Conservation (phyloP, 2,797 vertebrate genomes). For the Typhlichthys subterraneus region DNA sequence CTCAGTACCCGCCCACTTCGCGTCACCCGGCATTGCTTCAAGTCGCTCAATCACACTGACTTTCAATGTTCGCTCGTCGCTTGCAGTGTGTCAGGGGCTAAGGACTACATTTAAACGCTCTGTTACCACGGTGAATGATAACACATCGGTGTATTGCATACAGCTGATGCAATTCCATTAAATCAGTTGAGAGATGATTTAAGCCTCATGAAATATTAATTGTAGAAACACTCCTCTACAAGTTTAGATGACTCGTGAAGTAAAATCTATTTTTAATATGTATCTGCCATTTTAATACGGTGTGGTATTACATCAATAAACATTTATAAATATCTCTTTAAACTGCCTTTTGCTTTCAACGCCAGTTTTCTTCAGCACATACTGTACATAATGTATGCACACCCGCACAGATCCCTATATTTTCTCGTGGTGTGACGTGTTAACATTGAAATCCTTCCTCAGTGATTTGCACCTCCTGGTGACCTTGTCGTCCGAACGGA, state of each 20-base stretch:
- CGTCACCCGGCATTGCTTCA: too few relatives aligned
- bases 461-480: slow-evolving; percentile 21
- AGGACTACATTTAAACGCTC: slow-evolving; percentile 13
- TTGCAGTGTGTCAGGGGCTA: too few relatives aligned
- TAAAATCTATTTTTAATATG: slow-evolving; percentile 35
- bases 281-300: slow-evolving; percentile 29
- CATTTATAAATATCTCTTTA: too few relatives aligned
- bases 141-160: slow-evolving; percentile 34
- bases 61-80: too few relatives aligned
- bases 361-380: not conserved
- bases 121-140: slow-evolving; percentile 43
- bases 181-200: slow-evolving; percentile 44
- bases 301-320: too few relatives aligned
- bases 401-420: not conserved
- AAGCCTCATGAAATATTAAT: slow-evolving; percentile 63
- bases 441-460: not conserved
- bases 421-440: slow-evolving; percentile 23
- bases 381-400: slow-evolving; percentile 22
- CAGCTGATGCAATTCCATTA: slow-evolving; percentile 40
- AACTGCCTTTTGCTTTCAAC: too few relatives aligned
- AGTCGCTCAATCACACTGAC: too few relatives aligned
- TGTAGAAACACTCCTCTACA: slow-evolving; percentile 15
- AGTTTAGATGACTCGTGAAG: slow-evolving; percentile 36
- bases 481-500: too few relatives aligned
- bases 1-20: too few relatives aligned